Percentiles rank a stretch among this genome's conserved stretches.
These are phyloP conservation scores for Ellobium chinense DNA, from an alignment of 2,888 invertebrate species.

Conservation along the genomic window DNA sequence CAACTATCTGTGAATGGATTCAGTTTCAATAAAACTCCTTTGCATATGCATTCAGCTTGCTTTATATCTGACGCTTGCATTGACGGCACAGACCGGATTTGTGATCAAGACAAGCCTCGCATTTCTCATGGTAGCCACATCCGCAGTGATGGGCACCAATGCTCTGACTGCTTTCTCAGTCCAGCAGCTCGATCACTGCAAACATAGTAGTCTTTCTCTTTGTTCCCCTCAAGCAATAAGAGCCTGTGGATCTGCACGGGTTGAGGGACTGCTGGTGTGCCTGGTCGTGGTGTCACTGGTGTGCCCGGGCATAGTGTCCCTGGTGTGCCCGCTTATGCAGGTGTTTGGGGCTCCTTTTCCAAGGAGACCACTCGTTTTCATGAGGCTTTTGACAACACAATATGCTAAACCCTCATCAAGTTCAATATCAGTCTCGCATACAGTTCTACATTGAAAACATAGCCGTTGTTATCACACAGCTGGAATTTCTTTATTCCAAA, in stretches of 20 bases:
- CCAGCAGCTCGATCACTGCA: slow-evolving; percentile 14
- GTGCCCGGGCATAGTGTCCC: too few relatives aligned
- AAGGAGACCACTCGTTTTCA: neutral
- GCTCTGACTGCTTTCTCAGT: slow-evolving; percentile 15
- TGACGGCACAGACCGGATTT: too few relatives aligned
- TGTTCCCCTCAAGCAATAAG: slow-evolving; percentile 7
- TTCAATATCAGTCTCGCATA: slow-evolving; percentile 16
- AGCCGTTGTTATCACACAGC: slow-evolving; percentile 28
- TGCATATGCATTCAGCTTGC: too few relatives aligned
- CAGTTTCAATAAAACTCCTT: too few relatives aligned
- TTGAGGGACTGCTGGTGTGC: too few relatives aligned
- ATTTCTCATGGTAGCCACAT: slow-evolving; percentile 23
- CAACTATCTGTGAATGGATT: too few relatives aligned
- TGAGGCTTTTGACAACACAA: neutral
- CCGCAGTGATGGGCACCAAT: slow-evolving; percentile 8
- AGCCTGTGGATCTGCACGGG: slow-evolving; percentile 15
- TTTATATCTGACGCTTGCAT: too few relatives aligned
- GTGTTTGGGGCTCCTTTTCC: too few relatives aligned
- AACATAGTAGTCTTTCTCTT: slow-evolving; percentile 33
- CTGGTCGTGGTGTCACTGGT: neutral
- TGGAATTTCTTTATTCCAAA: slow-evolving; percentile 43
- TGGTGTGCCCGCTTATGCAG: too few relatives aligned
- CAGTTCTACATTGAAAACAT: slow-evolving; percentile 13
- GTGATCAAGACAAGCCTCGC: too few relatives aligned
- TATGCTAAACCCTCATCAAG: neutral